These are phyloP conservation scores for Pyralis farinalis DNA, from an alignment of 2,888 invertebrate genomes.

Conservation along the genomic window DNA sequence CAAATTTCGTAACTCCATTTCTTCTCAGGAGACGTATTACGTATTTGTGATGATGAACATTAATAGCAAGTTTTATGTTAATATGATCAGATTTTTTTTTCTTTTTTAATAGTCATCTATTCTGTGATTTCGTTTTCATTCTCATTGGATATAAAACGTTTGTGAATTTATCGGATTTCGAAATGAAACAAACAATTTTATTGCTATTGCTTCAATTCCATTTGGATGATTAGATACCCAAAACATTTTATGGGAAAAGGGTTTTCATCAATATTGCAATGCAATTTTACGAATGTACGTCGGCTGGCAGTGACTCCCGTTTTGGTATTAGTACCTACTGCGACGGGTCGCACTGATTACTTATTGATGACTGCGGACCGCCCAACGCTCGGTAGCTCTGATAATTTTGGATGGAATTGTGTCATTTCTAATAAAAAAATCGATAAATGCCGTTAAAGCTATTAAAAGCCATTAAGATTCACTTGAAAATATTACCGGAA, in stretches of 20 bases:
- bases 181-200: neutral
- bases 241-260: slow-evolving; percentile 7
- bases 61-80: no score
- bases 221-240: slow-evolving; percentile 5
- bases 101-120: slow-evolving; percentile 6
- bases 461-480: slow-evolving; percentile 1
- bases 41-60: no score
- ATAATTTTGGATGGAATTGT: slow-evolving; percentile 54
- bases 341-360: slow-evolving; percentile 55
- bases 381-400: slow-evolving; percentile 33
- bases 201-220: neutral
- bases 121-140: slow-evolving; percentile 1
- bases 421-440: slow-evolving; percentile 41
- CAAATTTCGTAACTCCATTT: no score
- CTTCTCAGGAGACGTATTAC: no score
- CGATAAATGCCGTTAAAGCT: slow-evolving; percentile 16
- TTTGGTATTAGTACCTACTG: slow-evolving; percentile 5
- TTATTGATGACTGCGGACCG: slow-evolving; percentile 59
- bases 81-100: no score
- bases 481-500: no score
- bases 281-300: slow-evolving; percentile 8
- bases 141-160: neutral
- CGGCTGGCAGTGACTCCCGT: slow-evolving; percentile 5
- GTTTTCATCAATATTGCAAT: slow-evolving; percentile 7
- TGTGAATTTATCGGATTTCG: no score